Conservation (phyloP, 2,888 invertebrate genomes). For the Palloptera scutellata region DNA sequence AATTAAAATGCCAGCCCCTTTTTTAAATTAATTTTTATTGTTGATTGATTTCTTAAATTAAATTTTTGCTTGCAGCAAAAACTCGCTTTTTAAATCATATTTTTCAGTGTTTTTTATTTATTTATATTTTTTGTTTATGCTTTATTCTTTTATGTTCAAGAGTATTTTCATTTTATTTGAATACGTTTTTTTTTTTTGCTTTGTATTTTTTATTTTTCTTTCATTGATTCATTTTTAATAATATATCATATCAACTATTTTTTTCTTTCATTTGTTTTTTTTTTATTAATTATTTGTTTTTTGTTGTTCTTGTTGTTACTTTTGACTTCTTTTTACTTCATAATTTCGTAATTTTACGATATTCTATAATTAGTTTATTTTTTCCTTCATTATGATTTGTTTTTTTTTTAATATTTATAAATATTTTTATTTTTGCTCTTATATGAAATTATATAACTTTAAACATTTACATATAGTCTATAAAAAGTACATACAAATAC, state of each 20-base stretch:
- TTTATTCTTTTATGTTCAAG: slow-evolving; percentile 27
- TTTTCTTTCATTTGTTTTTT: slow-evolving; percentile 24
- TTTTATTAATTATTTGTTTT: slow-evolving; percentile 22
- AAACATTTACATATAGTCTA: not conserved
- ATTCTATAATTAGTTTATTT: slow-evolving; percentile 24
- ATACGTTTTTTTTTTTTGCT: slow-evolving; percentile 22
- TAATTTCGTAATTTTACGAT: slow-evolving; percentile 37
- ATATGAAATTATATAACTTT: not conserved
- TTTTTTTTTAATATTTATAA: slow-evolving; percentile 30
- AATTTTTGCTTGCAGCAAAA: slow-evolving; percentile 51
- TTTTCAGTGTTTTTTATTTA: slow-evolving; percentile 32
- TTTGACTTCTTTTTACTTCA: slow-evolving; percentile 28
- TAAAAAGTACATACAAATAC: not conserved
- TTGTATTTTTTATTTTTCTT: slow-evolving; percentile 31
- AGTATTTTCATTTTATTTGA: slow-evolving; percentile 29
- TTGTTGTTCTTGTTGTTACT: slow-evolving; percentile 20
- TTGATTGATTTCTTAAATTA: slow-evolving; percentile 42
- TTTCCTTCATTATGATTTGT: slow-evolving; percentile 22
- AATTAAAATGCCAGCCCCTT: slow-evolving; percentile 27
- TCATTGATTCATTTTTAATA: slow-evolving; percentile 45
- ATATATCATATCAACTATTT: slow-evolving; percentile 41
- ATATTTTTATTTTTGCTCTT: slow-evolving; percentile 23
- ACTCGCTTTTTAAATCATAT: slow-evolving; percentile 34
- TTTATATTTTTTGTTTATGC: slow-evolving; percentile 31
- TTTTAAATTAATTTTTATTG: slow-evolving; percentile 37